phyloP scores from a whole-genome alignment of 2,113 vertebrate genomes.

The Thamnophis sirtalis region DNA sequence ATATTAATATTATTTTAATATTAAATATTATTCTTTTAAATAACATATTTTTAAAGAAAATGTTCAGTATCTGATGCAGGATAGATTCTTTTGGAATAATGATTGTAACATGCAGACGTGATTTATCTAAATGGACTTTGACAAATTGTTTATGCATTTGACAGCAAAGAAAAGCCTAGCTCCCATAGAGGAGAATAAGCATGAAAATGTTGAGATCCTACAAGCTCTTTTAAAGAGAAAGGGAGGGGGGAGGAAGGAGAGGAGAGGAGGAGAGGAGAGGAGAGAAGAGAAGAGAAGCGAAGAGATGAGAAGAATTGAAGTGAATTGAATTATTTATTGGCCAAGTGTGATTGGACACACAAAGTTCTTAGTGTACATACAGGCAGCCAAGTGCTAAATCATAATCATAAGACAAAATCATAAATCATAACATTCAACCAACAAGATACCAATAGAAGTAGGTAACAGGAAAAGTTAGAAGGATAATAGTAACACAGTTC shows the following conservation, averaged over 20 bases:
- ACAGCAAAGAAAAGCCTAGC: background rate
- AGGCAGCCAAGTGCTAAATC: background rate
- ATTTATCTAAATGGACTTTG: background rate
- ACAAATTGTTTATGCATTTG: background rate
- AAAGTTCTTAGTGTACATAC: background rate
- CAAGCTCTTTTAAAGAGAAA: background rate
- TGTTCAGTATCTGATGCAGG: background rate
- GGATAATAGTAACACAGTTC: background rate
- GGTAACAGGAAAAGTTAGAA: background rate
- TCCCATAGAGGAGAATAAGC: background rate
- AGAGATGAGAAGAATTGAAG: no score
- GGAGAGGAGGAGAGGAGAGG: no score
- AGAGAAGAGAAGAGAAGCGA: no score
- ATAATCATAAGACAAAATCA: background rate
- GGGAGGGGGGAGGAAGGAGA: no score
- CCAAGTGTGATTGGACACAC: background rate
- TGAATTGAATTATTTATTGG: background rate
- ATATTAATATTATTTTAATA: background rate
- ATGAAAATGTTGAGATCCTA: background rate
- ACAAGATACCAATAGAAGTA: background rate
- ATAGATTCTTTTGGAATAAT: background rate
- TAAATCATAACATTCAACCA: background rate
- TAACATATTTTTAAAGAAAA: background rate
- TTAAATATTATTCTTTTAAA: background rate
- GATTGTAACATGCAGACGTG: background rate